Evolutionary conservation across 2,888 invertebrate genomes (phyloP).

Genomic region (Drosophila affinis): DNA sequence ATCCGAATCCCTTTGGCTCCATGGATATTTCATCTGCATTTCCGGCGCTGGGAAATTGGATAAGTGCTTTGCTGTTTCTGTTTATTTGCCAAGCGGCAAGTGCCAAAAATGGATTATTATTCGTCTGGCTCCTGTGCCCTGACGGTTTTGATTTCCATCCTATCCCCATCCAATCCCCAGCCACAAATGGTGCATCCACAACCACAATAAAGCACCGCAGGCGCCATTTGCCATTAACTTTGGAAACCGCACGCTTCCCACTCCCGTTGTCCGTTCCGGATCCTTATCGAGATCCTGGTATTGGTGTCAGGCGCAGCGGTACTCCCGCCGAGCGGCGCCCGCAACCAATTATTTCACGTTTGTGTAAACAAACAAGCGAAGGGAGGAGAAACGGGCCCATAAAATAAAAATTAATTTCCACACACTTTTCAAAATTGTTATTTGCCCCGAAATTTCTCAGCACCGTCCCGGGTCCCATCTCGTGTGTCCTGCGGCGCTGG

Average conservation of each 20-base stretch:
- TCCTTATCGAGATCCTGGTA: slow-evolving; percentile 29
- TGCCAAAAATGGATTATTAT: slow-evolving; percentile 47
- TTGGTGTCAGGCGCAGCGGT: slow-evolving; percentile 13
- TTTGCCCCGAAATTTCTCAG: slow-evolving; percentile 70
- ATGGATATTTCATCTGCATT: slow-evolving; percentile 58
- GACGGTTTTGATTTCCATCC: slow-evolving; percentile 44
- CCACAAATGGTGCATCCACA: not conserved
- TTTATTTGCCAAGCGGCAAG: slow-evolving; percentile 42
- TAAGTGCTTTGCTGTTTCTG: slow-evolving; percentile 49
- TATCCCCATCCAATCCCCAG: slow-evolving; percentile 9
- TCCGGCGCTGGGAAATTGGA: slow-evolving; percentile 48
- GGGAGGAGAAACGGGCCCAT: slow-evolving; percentile 41
- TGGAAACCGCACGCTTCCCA: slow-evolving; percentile 62
- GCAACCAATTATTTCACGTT: slow-evolving; percentile 71
- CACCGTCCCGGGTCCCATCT: slow-evolving; percentile 37
- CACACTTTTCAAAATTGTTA: slow-evolving; percentile 69
- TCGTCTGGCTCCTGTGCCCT: slow-evolving; percentile 40
- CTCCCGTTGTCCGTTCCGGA: not conserved
- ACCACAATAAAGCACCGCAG: slow-evolving; percentile 47
- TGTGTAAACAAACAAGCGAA: slow-evolving; percentile 67
- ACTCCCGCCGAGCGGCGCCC: slow-evolving; percentile 53
- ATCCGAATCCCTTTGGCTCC: slow-evolving; percentile 16
- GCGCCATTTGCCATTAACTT: slow-evolving; percentile 49
- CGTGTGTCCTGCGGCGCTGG: slow-evolving; percentile 27
- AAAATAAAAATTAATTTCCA: slow-evolving; percentile 79